phyloP scores from a whole-genome alignment of 2,888 invertebrate species.

The Pyrrhosoma nymphula region DNA sequence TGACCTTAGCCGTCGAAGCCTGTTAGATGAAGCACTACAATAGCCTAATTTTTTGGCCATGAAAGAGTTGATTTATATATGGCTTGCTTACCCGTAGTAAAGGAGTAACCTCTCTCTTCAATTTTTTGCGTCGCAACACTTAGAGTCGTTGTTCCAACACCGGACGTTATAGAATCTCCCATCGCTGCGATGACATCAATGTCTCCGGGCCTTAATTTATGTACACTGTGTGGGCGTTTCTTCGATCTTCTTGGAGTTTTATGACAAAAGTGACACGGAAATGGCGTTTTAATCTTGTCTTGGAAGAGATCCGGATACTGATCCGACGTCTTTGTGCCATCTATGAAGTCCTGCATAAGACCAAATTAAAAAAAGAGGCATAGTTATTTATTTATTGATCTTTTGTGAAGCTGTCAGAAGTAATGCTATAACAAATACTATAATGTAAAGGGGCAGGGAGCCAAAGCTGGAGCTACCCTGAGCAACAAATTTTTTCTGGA shows the following conservation, averaged over 20 bases:
- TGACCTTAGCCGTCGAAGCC: too few species aligned
- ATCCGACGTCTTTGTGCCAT: neutral
- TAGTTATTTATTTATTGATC: too few species aligned
- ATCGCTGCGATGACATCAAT: conserved; percentile 87
- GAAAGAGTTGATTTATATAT: too few species aligned
- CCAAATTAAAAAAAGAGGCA: neutral
- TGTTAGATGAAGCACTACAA: too few species aligned
- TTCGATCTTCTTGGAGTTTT: neutral
- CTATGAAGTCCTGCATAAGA: neutral
- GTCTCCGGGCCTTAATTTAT: conserved; percentile 84
- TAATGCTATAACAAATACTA: too few species aligned
- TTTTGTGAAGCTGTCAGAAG: neutral
- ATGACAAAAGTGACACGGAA: neutral
- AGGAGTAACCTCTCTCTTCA: conserved; percentile 87
- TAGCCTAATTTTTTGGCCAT: too few species aligned
- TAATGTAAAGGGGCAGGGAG: too few species aligned
- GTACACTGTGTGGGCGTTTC: conserved; percentile 82
- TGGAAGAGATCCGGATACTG: neutral
- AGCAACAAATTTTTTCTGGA: too few species aligned
- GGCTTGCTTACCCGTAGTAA: conserved; percentile 82
- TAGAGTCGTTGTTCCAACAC: conserved; percentile 85
- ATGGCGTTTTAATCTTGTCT: neutral
- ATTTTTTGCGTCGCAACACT: conserved; percentile 86
- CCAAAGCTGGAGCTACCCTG: too few species aligned
- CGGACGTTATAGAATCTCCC: conserved; percentile 86